Evolutionary conservation across 2,888 invertebrate species (phyloP).

Genomic region (Dryococelus australis): DNA sequence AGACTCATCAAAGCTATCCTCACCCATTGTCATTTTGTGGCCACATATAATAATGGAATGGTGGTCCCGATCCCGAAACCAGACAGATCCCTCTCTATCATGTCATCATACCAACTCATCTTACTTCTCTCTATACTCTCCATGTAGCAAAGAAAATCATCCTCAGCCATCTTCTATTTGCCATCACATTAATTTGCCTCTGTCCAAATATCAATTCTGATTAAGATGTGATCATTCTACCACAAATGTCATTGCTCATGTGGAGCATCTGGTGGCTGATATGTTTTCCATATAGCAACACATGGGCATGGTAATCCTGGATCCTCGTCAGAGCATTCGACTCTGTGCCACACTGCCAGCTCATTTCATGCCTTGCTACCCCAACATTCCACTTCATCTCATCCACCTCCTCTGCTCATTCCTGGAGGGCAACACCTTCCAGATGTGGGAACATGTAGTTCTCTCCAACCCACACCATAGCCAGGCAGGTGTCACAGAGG

Average conservation of each 20-base stretch:
- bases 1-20: too few species aligned
- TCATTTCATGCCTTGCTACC: background rate
- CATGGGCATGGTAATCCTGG: too few species aligned
- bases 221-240: background rate
- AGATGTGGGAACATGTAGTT: background rate
- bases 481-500: background rate
- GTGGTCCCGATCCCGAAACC: background rate
- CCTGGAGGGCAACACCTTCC: background rate
- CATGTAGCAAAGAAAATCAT: background rate
- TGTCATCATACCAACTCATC: background rate
- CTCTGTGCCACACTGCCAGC: background rate
- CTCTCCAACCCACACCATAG: background rate
- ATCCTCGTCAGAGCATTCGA: background rate
- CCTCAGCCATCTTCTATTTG: background rate
- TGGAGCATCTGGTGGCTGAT: too few species aligned
- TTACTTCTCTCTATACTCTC: background rate
- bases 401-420: background rate
- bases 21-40: background rate
- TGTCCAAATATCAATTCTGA: background rate
- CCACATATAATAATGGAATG: background rate
- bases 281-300: too few species aligned
- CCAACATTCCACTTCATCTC: background rate
- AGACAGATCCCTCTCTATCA: background rate
- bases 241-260: background rate
- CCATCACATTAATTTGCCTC: background rate